Percentiles rank a stretch among this genome's conserved stretches.
Evolutionary conservation across 2,797 vertebrate genomes (phyloP).

Genomic region (Pangasius djambal): DNA sequence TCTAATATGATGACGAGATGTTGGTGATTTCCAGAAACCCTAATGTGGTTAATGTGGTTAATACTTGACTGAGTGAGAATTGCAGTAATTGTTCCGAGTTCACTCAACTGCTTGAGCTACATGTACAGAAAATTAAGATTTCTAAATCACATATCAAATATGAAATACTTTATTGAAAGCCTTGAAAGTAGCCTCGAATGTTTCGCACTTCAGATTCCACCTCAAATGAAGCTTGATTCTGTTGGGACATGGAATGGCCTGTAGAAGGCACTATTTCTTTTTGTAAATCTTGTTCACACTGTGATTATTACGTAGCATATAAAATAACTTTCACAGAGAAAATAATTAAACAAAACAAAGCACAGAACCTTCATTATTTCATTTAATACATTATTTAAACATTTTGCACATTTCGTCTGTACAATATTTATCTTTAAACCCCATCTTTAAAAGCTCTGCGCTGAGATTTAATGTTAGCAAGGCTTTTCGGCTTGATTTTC

Average conservation of each 20-base stretch:
- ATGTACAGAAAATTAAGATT: not conserved
- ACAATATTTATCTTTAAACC: too few species aligned
- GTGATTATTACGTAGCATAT: too few species aligned
- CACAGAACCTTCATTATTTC: too few species aligned
- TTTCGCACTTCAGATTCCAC: not conserved
- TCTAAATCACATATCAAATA: not conserved
- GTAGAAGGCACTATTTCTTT: not conserved
- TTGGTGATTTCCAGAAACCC: not conserved
- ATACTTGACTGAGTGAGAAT: not conserved
- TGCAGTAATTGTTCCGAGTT: not conserved
- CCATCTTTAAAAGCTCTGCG: too few species aligned
- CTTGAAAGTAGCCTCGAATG: not conserved
- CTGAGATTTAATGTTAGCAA: too few species aligned
- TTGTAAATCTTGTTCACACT: too few species aligned
- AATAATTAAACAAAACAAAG: too few species aligned
- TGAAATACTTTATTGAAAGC: not conserved
- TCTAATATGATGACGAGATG: not conserved
- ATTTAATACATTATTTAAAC: too few species aligned
- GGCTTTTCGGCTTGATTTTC: too few species aligned
- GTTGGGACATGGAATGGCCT: not conserved
- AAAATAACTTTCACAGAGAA: too few species aligned
- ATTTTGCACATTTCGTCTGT: too few species aligned
- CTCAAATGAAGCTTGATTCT: not conserved
- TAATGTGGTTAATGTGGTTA: not conserved
- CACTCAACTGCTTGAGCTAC: not conserved